A percentile compares a stretch with the other conserved stretches of the same genome.
phyloP scores from a whole-genome alignment of 2,888 invertebrate genomes.

The Lottia scabra region DNA sequence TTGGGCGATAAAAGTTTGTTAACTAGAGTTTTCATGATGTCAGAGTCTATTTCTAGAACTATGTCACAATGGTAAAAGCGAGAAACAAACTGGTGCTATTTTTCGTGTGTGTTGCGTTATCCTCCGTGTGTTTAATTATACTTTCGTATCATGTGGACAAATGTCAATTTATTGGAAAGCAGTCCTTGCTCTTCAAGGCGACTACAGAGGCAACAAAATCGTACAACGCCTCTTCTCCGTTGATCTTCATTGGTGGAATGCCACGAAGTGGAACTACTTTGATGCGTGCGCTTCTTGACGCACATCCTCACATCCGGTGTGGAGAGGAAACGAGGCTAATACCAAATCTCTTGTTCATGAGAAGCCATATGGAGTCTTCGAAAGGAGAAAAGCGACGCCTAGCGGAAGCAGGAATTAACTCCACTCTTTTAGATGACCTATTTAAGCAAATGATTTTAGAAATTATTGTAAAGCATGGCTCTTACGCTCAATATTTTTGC shows the following conservation, averaged over 20 bases:
- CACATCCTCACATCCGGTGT: conserved; percentile 97
- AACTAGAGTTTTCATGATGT: too few species aligned
- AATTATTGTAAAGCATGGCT: conserved; percentile 81
- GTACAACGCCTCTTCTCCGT: conserved; percentile 67
- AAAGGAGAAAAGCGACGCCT: conserved; percentile 38
- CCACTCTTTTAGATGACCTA: conserved; percentile 92
- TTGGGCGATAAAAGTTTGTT: too few species aligned
- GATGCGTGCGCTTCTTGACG: conserved; percentile 98
- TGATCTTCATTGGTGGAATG: conserved; percentile 86
- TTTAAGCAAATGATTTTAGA: conserved; percentile 97
- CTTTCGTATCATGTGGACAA: too few species aligned
- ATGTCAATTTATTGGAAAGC: too few species aligned
- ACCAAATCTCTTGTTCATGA: conserved; percentile 82
- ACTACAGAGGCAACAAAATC: too few species aligned
- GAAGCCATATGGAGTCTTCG: conserved; percentile 78
- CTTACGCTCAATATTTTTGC: conserved; percentile 92
- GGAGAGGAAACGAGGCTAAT: conserved; percentile 96
- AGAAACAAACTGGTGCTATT: too few species aligned
- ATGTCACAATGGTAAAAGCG: too few species aligned
- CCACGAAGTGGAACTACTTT: conserved; percentile 97
- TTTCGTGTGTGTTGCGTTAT: too few species aligned
- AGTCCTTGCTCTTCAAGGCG: too few species aligned
- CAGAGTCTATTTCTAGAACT: too few species aligned
- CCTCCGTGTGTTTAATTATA: too few species aligned
- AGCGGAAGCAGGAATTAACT: conserved; percentile 76